phyloP scores from a whole-genome alignment of 2,797 vertebrate species.

The Chrosomus eos region DNA sequence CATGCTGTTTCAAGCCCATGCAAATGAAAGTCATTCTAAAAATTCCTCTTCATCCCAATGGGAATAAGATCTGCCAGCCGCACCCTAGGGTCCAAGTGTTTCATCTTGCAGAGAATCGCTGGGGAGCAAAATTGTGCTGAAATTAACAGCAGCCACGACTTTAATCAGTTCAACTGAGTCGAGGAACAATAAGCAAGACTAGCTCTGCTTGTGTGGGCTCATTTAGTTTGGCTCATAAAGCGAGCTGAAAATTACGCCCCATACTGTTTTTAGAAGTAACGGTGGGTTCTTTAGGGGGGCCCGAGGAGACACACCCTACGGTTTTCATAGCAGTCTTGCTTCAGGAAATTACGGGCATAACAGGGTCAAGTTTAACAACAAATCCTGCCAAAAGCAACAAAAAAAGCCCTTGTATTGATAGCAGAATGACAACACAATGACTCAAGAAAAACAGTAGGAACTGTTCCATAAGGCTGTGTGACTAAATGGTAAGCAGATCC shows the following conservation, averaged over 20 bases:
- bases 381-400: constrained; percentile 33
- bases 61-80: constrained; percentile 63
- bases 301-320: constrained; percentile 22
- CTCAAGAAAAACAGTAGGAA: constrained; percentile 37
- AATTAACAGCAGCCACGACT: constrained; percentile 36
- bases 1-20: constrained; percentile 68
- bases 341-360: constrained; percentile 33
- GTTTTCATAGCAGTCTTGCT: neutral
- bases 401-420: constrained; percentile 13
- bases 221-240: constrained; percentile 44
- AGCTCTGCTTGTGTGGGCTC: constrained; percentile 56
- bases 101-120: constrained; percentile 58
- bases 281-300: neutral
- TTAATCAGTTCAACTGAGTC: constrained; percentile 50
- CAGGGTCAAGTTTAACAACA: constrained; percentile 4
- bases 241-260: constrained; percentile 32
- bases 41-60: constrained; percentile 65
- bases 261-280: constrained; percentile 44
- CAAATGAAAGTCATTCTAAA: constrained; percentile 69
- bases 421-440: constrained; percentile 15
- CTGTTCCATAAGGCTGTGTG: constrained; percentile 25
- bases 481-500: constrained; percentile 67
- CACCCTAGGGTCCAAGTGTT: constrained; percentile 54
- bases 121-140: constrained; percentile 54
- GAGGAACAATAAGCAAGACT: constrained; percentile 49